Conservation (phyloP, 2,888 invertebrate genomes). For the Odontocolon sp. region DNA sequence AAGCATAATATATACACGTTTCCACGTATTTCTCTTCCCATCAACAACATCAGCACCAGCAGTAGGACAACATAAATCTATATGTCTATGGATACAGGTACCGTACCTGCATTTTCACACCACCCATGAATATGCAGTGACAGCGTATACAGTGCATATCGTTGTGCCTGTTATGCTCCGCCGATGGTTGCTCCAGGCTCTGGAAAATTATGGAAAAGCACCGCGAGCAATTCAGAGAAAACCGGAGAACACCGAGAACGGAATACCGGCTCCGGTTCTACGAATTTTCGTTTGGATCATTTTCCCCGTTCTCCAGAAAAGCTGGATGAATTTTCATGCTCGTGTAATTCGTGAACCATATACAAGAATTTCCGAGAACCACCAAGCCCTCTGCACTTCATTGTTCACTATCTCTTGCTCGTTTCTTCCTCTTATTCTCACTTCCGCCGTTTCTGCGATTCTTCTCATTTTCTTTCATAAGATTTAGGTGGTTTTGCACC, state of each 20-base stretch:
- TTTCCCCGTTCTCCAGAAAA: not conserved
- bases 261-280: not conserved
- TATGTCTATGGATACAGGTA: not conserved
- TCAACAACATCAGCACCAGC: not conserved
- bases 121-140: slow-evolving; percentile 52
- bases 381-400: too few species aligned
- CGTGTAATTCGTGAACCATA: not conserved
- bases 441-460: too few species aligned
- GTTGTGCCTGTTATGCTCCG: slow-evolving; percentile 11
- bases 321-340: not conserved
- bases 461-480: too few species aligned
- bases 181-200: slow-evolving; percentile 20
- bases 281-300: not conserved
- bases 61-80: not conserved
- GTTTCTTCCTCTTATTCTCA: too few species aligned
- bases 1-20: slow-evolving; percentile 39
- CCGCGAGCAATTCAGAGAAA: not conserved
- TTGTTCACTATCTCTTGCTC: too few species aligned
- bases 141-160: slow-evolving; percentile 33
- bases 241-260: not conserved
- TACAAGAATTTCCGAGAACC: not conserved
- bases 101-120: slow-evolving; percentile 45
- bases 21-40: slow-evolving; percentile 33
- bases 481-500: too few species aligned
- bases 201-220: slow-evolving; percentile 49